Evolutionary conservation across 2,888 invertebrate species (phyloP).

Genomic region (Acrocera orbiculus): DNA sequence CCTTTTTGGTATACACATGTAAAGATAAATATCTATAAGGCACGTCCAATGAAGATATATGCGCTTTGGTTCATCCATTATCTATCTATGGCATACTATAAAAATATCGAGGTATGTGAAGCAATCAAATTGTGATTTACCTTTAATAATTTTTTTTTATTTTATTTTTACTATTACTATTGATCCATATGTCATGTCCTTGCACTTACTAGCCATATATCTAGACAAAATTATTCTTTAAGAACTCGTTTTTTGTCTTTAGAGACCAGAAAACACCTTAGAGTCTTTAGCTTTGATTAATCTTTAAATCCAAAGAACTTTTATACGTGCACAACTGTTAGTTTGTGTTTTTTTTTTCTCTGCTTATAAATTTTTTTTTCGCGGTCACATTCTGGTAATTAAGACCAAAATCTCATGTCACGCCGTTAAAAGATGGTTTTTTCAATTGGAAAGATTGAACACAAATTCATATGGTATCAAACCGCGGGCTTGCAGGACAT

Average conservation of each 20-base stretch:
- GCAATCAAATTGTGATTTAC: conserved; percentile 12
- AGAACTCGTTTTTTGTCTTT: too few species aligned
- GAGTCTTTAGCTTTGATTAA: conserved; percentile 9
- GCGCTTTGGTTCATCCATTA: conserved; percentile 8
- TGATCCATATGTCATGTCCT: conserved; percentile 4
- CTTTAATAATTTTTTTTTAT: conserved; percentile 6
- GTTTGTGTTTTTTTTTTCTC: conserved; percentile 5
- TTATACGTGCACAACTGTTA: conserved; percentile 3
- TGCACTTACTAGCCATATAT: conserved; percentile 4
- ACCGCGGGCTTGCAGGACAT: too few species aligned
- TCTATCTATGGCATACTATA: conserved; percentile 11
- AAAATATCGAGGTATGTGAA: conserved; percentile 9
- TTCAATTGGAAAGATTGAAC: conserved; percentile 7
- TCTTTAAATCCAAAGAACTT: conserved; percentile 5
- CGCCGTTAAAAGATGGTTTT: conserved; percentile 12
- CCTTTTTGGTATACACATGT: background rate
- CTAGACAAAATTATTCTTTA: conserved; percentile 1
- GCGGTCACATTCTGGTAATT: conserved; percentile 14
- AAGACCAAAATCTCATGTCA: conserved; percentile 19
- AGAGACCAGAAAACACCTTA: too few species aligned
- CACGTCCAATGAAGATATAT: conserved; percentile 9
- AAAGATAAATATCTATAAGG: background rate
- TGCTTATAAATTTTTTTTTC: conserved; percentile 4
- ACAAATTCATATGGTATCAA: conserved; percentile 1
- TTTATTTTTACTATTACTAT: conserved; percentile 3